Base-by-base conservation (phyloP, 2,113 vertebrate genomes). In the Phaethon lepturus region DNA sequence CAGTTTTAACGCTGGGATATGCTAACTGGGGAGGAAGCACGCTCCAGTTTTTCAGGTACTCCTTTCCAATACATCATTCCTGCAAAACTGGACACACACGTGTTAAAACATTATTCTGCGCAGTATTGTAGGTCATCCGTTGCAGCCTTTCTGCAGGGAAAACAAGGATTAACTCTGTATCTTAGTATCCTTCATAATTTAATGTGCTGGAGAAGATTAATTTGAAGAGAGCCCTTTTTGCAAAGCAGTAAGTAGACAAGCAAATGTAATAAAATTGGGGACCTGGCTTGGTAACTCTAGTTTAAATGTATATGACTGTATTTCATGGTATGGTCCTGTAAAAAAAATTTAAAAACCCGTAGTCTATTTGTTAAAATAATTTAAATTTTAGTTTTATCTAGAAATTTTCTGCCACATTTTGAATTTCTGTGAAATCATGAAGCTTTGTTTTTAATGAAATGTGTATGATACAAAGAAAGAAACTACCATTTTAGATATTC, bases 141-240 rank as follows among this genome's bases (percentile, higher is more conserved):
- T 75, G 18, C 66, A 90, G 69, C 31, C 26, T 38, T 93, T 80
- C 52, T 88, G 35, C 40, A 85, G 25, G 38, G 31, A 80, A 95
- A 87, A 62, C 25, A 84, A 53, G 11, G 40, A 82, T 79, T 85
- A 82, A 15, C 16, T 68, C 53, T 11, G 1, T 14, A 13, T 64
- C 64, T 82, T 75, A 26, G 11, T 45, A 7, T 68, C 24, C 13
- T 38, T 84, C 75, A 49, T 82, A 84, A 33, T 68, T 94, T 64
- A 67, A 35, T 40, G 20, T 72, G 24, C 49, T 90, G 56, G 15
- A 78, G 58, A 75, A 75, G 47, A 79, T 66, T 55, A 71, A 72
- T 88, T 73, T 85, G 56, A 78, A 94, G 81, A 44, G 40, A 78
- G 29, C 5, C 8, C 9, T 28, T 59, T 52, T 91, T 59, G 59